Percentiles rank a stretch among this genome's conserved stretches.
phyloP scores from a whole-genome alignment of 2,888 invertebrate genomes.

The Xiphydria camelus region DNA sequence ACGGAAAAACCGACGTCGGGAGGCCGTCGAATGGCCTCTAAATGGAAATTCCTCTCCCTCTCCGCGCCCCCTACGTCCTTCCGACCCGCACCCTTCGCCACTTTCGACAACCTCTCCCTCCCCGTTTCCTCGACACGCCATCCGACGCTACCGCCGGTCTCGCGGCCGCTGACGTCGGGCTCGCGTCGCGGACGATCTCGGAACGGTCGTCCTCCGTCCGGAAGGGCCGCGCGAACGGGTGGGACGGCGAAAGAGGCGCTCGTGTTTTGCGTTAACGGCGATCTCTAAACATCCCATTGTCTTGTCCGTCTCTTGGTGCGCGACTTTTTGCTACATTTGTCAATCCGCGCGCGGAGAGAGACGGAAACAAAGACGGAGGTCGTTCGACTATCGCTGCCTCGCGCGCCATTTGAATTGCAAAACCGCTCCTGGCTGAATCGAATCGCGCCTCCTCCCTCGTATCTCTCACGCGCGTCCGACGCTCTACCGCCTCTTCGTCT shows the following conservation, averaged over 20 bases:
- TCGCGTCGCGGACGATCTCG: too few relatives aligned
- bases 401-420: slow-evolving; percentile 51
- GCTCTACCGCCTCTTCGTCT: slow-evolving; percentile 1
- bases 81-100: neutral
- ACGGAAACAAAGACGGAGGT: neutral
- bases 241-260: neutral
- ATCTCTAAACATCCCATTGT: slow-evolving; percentile 56
- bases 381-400: slow-evolving; percentile 16
- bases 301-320: slow-evolving; percentile 51
- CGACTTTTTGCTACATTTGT: slow-evolving; percentile 50
- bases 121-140: too few relatives aligned
- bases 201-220: too few relatives aligned
- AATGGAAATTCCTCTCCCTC: neutral
- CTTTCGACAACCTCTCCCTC: too few relatives aligned
- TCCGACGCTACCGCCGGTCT: too few relatives aligned
- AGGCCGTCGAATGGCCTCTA: neutral
- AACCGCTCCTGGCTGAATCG: slow-evolving; percentile 28
- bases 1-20: slow-evolving; percentile 36
- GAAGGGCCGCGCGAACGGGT: neutral
- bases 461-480: slow-evolving; percentile 3
- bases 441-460: slow-evolving; percentile 22
- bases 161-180: too few relatives aligned
- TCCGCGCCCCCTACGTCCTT: too few relatives aligned
- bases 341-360: slow-evolving; percentile 34
- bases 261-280: slow-evolving; percentile 41